Percentiles rank a stretch among this genome's conserved stretches.
phyloP scores from a whole-genome alignment of 2,113 vertebrate species.

The Hystrix brachyura region DNA sequence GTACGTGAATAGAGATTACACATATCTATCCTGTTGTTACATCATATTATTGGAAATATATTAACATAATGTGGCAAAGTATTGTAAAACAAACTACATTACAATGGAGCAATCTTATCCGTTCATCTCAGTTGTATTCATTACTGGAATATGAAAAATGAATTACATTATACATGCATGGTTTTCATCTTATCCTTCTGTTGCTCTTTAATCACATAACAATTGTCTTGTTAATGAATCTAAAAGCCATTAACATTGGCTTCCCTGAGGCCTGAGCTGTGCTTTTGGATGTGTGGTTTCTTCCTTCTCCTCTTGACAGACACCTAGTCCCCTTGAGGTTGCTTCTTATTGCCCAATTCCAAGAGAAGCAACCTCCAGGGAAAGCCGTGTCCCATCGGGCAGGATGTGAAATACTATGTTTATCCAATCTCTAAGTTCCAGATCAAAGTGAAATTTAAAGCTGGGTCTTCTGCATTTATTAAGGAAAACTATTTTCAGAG shows the following conservation, averaged over 20 bases:
- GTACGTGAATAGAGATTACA: background rate
- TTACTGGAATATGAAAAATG: conserved; percentile 83
- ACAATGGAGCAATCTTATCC: conserved; percentile 76
- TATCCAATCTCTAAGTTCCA: background rate
- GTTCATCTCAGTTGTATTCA: conserved; percentile 75
- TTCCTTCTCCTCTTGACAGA: background rate
- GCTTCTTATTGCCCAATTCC: background rate
- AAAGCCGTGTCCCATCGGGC: background rate
- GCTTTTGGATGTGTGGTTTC: background rate
- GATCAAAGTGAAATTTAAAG: background rate
- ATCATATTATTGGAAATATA: conserved; percentile 57
- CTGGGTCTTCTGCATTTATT: background rate
- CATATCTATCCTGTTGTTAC: conserved; percentile 45
- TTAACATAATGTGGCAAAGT: conserved; percentile 71
- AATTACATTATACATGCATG: conserved; percentile 84
- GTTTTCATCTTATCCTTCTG: conserved; percentile 83
- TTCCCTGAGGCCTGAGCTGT: conserved; percentile 59
- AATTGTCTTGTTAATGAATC: conserved; percentile 84
- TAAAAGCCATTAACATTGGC: conserved; percentile 66
- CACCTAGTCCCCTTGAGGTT: background rate
- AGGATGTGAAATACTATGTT: background rate
- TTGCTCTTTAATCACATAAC: conserved; percentile 86
- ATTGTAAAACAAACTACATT: conserved; percentile 80
- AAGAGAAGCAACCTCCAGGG: background rate
- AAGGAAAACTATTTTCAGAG: conserved; percentile 6